These are phyloP conservation scores for Mesocricetus auratus DNA, from an alignment of 2,113 vertebrate species.

Conservation along the genomic window DNA sequence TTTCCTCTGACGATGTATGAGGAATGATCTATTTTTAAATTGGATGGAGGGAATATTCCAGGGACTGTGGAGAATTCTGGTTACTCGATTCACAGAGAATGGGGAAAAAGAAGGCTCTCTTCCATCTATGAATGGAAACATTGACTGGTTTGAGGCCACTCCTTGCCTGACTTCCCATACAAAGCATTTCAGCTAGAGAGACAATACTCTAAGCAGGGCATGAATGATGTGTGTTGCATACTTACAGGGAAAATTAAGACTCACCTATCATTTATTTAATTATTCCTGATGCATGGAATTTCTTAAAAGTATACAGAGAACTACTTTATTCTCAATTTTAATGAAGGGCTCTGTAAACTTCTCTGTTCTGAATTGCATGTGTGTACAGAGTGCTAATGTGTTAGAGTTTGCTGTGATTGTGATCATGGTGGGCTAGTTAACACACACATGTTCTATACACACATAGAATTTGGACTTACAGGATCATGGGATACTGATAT, in stretches of 20 bases:
- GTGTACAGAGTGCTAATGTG: not conserved
- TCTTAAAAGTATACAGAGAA: conserved; percentile 76
- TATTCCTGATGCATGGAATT: conserved; percentile 69
- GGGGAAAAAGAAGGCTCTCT: conserved; percentile 61
- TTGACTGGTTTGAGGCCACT: conserved; percentile 71
- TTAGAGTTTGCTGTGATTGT: conserved; percentile 59
- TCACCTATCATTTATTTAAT: conserved; percentile 64
- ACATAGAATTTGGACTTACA: conserved; percentile 28
- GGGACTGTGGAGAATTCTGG: conserved; percentile 58
- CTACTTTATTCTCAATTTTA: conserved; percentile 59
- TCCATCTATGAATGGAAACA: conserved; percentile 66
- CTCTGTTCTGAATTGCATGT: conserved; percentile 59
- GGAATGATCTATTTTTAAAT: conserved; percentile 57
- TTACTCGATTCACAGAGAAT: conserved; percentile 71
- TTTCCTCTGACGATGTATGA: conserved; percentile 56
- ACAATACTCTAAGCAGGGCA: not conserved
- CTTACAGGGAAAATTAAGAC: conserved; percentile 73
- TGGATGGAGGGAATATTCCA: conserved; percentile 30
- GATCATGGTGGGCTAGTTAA: not conserved
- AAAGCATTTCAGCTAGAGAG: conserved; percentile 73
- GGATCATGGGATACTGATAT: not conserved
- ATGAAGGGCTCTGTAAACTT: conserved; percentile 66
- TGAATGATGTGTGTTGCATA: conserved; percentile 66
- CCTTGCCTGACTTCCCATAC: conserved; percentile 76
- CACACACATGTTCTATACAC: not conserved